These are phyloP conservation scores for Palythoa caribaeorum DNA, from an alignment of 92 coral and sea anemone species.

Conservation along the genomic window DNA sequence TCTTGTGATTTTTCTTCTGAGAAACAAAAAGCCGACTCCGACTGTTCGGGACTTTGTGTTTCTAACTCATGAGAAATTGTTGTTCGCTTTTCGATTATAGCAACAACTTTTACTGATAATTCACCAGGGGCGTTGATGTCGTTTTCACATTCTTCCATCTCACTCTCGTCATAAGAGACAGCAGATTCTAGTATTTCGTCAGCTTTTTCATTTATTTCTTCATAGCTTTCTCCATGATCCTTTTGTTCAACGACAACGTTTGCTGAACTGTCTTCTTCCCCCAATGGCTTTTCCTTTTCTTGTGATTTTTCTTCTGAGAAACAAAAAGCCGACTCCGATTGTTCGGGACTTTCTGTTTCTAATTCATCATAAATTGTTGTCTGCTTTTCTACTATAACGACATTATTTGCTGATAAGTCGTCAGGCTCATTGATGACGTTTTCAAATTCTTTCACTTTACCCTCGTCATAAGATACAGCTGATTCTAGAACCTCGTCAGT, in stretches of 20 bases:
- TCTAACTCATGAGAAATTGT: neutral
- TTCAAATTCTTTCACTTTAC: neutral
- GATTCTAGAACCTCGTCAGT: neutral
- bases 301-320: conserved; percentile 18
- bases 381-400: neutral
- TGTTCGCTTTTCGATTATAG: too few species aligned
- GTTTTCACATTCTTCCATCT: neutral
- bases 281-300: neutral
- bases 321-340: neutral
- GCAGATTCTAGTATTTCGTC: neutral
- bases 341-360: neutral
- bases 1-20: conserved; percentile 32
- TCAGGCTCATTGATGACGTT: neutral
- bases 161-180: too few species aligned
- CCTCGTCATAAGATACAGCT: neutral
- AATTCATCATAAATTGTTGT: neutral
- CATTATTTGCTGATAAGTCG: neutral
- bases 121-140: neutral
- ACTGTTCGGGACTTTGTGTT: conserved; percentile 42
- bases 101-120: too few species aligned
- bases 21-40: conserved; percentile 9
- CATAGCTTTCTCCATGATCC: neutral
- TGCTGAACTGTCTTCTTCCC: neutral
- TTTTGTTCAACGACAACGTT: neutral
- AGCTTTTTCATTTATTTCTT: too few species aligned